These are phyloP conservation scores for Trematocara zebra DNA, from an alignment of 2,113 vertebrate genomes.

Conservation along the genomic window DNA sequence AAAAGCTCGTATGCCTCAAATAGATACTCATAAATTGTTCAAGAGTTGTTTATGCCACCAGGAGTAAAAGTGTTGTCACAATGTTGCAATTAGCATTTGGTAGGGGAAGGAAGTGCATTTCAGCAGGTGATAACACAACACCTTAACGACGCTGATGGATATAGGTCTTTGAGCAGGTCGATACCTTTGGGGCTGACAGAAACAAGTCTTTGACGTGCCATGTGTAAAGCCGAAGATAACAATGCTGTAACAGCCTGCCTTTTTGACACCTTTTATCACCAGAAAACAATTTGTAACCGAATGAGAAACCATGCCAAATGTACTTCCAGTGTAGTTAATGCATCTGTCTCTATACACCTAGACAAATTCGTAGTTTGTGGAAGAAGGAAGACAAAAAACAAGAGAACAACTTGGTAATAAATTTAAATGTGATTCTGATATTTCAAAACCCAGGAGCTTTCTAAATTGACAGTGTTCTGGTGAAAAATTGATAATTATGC, in stretches of 20 bases:
- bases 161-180: not conserved
- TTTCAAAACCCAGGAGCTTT: not conserved
- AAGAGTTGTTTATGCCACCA: constrained; percentile 50
- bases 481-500: not conserved
- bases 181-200: not conserved
- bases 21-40: constrained; percentile 61
- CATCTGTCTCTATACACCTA: too few relatives aligned
- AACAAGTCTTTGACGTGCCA: not conserved
- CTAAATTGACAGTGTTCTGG: not conserved
- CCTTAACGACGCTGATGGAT: not conserved
- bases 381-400: not conserved
- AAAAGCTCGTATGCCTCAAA: constrained; percentile 53
- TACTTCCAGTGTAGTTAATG: not conserved
- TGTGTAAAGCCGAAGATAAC: not conserved
- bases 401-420: not conserved
- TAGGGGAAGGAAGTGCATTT: not conserved
- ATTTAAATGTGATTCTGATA: not conserved
- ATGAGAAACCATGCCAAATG: not conserved
- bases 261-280: not conserved
- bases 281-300: not conserved
- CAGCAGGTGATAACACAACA: constrained; percentile 18
- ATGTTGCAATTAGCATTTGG: constrained; percentile 12
- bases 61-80: constrained; percentile 32
- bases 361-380: not conserved
- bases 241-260: not conserved